A percentile compares a stretch with the other conserved stretches of the same genome.
phyloP scores from a whole-genome alignment of 2,797 vertebrate genomes.

The Trichosurus vulpecula region DNA sequence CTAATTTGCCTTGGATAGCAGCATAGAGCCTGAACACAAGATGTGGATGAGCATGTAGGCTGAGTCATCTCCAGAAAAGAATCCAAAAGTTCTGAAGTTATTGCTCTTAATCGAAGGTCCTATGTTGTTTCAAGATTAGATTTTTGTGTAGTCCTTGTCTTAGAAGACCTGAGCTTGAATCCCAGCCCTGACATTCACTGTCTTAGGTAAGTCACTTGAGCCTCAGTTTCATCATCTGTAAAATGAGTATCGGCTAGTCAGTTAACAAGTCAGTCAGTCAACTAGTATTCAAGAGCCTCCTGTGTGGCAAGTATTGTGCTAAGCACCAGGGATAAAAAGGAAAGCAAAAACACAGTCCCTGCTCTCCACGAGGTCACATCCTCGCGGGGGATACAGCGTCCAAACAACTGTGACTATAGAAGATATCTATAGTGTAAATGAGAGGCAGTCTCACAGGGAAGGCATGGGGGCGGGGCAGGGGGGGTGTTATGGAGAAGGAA shows the following conservation, averaged over 20 bases:
- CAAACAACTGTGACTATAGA: background rate
- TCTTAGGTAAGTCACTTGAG: background rate
- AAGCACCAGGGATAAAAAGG: background rate
- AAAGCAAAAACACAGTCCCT: background rate
- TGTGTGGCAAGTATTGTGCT: background rate
- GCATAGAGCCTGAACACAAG: background rate
- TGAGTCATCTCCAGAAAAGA: background rate
- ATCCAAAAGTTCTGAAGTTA: background rate
- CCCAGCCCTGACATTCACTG: background rate
- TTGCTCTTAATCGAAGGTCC: background rate
- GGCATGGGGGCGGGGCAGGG: background rate
- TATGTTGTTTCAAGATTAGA: background rate
- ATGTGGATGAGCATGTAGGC: background rate
- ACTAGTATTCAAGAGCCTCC: background rate
- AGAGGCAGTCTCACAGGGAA: background rate
- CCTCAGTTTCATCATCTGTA: background rate
- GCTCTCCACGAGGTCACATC: background rate
- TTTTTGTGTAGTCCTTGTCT: background rate
- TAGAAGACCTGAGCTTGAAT: background rate
- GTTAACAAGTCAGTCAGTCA: background rate
- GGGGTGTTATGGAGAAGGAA: background rate
- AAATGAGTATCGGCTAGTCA: background rate
- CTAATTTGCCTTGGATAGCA: background rate
- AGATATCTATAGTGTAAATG: background rate
- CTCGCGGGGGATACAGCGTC: background rate